phyloP scores from a whole-genome alignment of 2,888 invertebrate genomes.

The Ennomos quercinarius region DNA sequence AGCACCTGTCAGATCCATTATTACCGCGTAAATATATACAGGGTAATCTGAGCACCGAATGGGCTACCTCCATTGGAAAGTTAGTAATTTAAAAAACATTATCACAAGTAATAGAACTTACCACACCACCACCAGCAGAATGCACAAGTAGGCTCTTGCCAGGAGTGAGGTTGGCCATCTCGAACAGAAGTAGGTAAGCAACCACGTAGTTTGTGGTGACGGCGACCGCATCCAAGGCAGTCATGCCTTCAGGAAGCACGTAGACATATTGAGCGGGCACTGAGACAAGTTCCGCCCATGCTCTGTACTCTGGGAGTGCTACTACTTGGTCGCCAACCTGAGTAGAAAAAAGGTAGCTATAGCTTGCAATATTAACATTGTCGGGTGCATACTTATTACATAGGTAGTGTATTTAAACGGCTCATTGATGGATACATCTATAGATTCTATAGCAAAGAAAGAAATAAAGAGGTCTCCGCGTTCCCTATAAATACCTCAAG shows the following conservation, averaged over 20 bases:
- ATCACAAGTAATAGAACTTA: constrained; percentile 78
- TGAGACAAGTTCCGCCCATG: constrained; percentile 94
- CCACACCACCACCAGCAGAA: constrained; percentile 95
- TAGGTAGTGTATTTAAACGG: too few species aligned
- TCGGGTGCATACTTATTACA: too few species aligned
- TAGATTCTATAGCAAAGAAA: too few species aligned
- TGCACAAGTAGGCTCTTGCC: constrained; percentile 94
- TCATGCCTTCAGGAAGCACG: constrained; percentile 90
- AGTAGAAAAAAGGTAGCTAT: neutral
- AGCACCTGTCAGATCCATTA: too few species aligned
- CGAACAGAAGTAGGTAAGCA: constrained; percentile 94
- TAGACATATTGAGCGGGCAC: constrained; percentile 93
- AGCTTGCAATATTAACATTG: too few species aligned
- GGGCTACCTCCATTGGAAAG: too few species aligned
- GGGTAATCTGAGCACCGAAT: too few species aligned
- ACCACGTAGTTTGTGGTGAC: constrained; percentile 95
- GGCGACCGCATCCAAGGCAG: constrained; percentile 92
- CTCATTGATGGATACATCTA: too few species aligned
- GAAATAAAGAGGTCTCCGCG: too few species aligned
- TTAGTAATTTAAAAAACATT: neutral
- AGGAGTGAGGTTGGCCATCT: constrained; percentile 90
- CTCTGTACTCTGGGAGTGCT: constrained; percentile 92
- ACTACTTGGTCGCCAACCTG: constrained; percentile 93
- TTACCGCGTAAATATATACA: too few species aligned
- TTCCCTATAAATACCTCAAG: too few species aligned